Evolutionary conservation across 2,888 invertebrate species (phyloP), one percentile per base, ranked within the genome.

Genomic region (Melipona beecheii): DNA sequence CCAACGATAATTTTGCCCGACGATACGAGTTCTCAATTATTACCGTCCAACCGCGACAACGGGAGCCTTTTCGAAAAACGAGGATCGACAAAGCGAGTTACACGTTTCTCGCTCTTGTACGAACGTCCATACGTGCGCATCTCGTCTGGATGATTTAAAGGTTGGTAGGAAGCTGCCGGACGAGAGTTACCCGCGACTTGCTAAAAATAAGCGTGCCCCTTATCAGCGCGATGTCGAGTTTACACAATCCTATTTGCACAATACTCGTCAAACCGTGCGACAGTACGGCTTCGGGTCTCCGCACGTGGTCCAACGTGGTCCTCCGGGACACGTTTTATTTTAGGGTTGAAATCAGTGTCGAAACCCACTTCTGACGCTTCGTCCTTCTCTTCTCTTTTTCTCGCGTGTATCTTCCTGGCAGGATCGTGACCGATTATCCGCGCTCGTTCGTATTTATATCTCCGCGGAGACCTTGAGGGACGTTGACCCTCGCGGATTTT

Each of bases 211-310:
- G 52, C 52, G 36, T n/a, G 36, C 65, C 66, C 74, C 54, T 89
- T 89, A 87, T 89, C 89, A 75, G 69, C 73, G 77, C 60, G 68
- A 5, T 13, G 76, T 43, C 43, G 79, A 79, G 74, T 89, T 89
- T 89, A 75, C 86, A 83, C 85, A 86, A 86, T 79, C 60, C 36
- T 80, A 79, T 83, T 87, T 89, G 81, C 78, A 85, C 58, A 77
- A 70, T 76, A 70, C 60, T 68, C 78, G 60, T 43, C 54, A 27
- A 73, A 65, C 58, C 62, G 65, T 72, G 43, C 60, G 71, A 74
- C 75, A 77, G 78, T 75, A 65, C 36, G 69, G 24, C 31, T 69
- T 77, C 60, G 17, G 31, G 58, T 27, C 9, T n/a, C 17, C 24
- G 49, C 70, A 64, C 54, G 68, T 68, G 50, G 60, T 54, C 65